Evolutionary conservation across 2,113 vertebrate species (phyloP).

Genomic region (Collichthys lucidus): DNA sequence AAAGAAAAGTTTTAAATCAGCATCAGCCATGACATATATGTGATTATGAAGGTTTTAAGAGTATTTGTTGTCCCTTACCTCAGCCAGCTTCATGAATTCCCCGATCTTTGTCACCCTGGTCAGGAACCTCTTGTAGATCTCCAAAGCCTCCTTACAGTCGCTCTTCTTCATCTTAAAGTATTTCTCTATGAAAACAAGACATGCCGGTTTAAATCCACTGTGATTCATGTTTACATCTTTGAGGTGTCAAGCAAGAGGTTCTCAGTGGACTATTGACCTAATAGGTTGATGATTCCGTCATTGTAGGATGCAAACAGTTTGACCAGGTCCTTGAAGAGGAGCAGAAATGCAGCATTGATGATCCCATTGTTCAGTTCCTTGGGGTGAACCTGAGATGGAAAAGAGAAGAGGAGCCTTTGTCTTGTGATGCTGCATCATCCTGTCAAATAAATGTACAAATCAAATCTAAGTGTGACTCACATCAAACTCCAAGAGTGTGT

Average conservation of each 20-base stretch:
- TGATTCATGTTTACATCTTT: not conserved
- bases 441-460: not conserved
- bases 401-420: not conserved
- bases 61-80: slow-evolving; percentile 82
- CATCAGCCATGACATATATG: not conserved
- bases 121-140: slow-evolving; percentile 99
- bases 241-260: not conserved
- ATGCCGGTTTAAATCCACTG: not conserved
- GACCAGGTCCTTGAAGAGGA: slow-evolving; percentile 99
- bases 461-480: slow-evolving; percentile 81
- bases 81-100: slow-evolving; percentile 98
- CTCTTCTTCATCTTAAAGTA: slow-evolving; percentile 99
- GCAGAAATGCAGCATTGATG: slow-evolving; percentile 96
- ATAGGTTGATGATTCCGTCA: slow-evolving; percentile 98
- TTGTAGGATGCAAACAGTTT: slow-evolving; percentile 99
- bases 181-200: slow-evolving; percentile 86
- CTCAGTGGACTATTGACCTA: slow-evolving; percentile 85
- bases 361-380: slow-evolving; percentile 98
- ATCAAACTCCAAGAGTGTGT: slow-evolving; percentile 97
- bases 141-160: slow-evolving; percentile 97
- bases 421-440: too few species aligned
- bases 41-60: not conserved
- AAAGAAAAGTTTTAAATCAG: not conserved
- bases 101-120: slow-evolving; percentile 98
- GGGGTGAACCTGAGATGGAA: slow-evolving; percentile 90